Conservation (phyloP, 2,888 invertebrate species). For the Tortrix viridana region DNA sequence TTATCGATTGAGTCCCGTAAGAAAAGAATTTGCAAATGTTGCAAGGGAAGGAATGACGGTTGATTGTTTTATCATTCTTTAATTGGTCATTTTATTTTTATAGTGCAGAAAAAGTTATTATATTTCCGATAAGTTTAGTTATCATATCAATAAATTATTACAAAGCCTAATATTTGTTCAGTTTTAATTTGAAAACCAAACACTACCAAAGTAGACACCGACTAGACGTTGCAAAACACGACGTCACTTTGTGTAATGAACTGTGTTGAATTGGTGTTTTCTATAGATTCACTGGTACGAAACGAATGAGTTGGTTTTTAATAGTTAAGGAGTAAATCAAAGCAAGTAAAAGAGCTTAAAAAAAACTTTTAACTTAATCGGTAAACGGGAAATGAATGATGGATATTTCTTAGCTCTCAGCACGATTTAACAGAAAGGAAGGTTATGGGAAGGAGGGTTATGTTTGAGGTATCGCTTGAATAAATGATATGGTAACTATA, state of each 20-base stretch:
- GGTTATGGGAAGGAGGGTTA: no score
- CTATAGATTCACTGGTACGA: slow-evolving; percentile 7
- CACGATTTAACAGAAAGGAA: no score
- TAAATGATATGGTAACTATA: no score
- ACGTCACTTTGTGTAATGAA: slow-evolving; percentile 47
- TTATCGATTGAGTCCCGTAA: no score
- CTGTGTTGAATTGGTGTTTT: slow-evolving; percentile 24
- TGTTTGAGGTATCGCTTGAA: no score
- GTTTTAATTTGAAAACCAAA: slow-evolving; percentile 5
- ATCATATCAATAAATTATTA: slow-evolving; percentile 3
- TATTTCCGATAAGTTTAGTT: background rate
- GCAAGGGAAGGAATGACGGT: no score
- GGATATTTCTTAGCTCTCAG: no score
- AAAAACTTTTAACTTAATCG: no score
- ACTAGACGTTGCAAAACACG: slow-evolving; percentile 49
- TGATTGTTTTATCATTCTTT: background rate
- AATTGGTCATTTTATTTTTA: background rate
- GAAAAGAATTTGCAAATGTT: no score
- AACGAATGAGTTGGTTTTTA: background rate
- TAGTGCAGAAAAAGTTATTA: background rate
- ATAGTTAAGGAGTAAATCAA: background rate
- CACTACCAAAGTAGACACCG: slow-evolving; percentile 46
- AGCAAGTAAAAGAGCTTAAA: background rate
- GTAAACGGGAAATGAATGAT: no score
- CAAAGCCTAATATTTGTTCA: slow-evolving; percentile 6